These are phyloP conservation scores for Chaetura pelagica DNA, from an alignment of 2,113 vertebrate genomes.

Conservation along the genomic window DNA sequence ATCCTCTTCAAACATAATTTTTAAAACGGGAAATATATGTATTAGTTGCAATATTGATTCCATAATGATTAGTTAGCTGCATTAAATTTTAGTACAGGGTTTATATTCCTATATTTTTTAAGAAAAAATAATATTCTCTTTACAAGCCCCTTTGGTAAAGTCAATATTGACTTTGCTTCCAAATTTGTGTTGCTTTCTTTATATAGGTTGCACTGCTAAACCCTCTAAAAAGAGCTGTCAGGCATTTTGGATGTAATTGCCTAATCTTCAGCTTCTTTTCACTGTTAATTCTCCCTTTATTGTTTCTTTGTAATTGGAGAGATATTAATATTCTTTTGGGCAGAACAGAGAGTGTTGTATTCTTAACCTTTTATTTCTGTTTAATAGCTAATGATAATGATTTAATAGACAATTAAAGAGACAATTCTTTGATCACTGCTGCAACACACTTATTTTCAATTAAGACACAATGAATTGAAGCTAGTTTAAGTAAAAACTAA, in stretches of 20 bases:
- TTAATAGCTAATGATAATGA: constrained; percentile 64
- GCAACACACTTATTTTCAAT: constrained; percentile 38
- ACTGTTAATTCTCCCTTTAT: constrained; percentile 48
- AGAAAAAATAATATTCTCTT: constrained; percentile 6
- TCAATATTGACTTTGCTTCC: constrained; percentile 23
- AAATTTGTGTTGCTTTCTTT: constrained; percentile 1
- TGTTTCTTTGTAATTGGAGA: constrained; percentile 47
- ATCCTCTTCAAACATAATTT: background rate
- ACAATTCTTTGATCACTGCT: constrained; percentile 19
- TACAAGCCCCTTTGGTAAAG: constrained; percentile 35
- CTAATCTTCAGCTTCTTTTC: constrained; percentile 58
- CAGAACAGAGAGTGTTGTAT: background rate
- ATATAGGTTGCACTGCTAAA: background rate
- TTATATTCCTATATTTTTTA: constrained; percentile 2
- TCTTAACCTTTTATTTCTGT: constrained; percentile 53
- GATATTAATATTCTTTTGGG: constrained; percentile 31
- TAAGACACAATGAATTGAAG: background rate
- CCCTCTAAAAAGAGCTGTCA: constrained; percentile 1
- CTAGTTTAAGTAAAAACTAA: constrained; percentile 9
- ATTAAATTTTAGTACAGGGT: constrained; percentile 16
- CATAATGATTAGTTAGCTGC: constrained; percentile 39
- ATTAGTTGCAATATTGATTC: constrained; percentile 42
- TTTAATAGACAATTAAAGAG: constrained; percentile 43
- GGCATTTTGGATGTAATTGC: constrained; percentile 51
- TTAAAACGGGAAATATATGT: constrained; percentile 27